These are phyloP conservation scores for Drosophila prostipennis DNA, from an alignment of 2,888 invertebrate genomes.

Conservation along the genomic window DNA sequence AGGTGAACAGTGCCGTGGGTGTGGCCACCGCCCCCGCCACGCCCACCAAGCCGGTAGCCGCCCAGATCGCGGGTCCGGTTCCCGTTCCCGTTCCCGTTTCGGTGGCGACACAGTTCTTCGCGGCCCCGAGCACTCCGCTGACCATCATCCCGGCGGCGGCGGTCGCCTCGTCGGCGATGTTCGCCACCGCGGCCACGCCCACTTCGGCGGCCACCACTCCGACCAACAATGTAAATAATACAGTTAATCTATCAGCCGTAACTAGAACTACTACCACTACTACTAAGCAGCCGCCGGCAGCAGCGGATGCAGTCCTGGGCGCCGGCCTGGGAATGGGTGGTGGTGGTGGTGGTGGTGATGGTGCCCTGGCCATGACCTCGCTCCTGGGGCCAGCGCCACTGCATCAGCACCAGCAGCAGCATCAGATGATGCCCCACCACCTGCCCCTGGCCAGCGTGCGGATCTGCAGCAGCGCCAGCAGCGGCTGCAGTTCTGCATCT, in stretches of 20 bases:
- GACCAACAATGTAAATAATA: conserved; percentile 84
- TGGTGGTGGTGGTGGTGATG: conserved; percentile 7
- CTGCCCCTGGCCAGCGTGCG: conserved; percentile 47
- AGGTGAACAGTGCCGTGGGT: conserved; percentile 76
- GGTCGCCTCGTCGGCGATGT: conserved; percentile 71
- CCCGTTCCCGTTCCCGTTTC: conserved; percentile 38
- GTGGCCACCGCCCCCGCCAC: conserved; percentile 69
- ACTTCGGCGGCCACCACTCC: conserved; percentile 77
- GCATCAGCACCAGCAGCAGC: too few relatives aligned
- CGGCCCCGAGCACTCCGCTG: conserved; percentile 78
- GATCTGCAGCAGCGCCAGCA: conserved; percentile 78
- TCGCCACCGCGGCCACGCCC: conserved; percentile 71
- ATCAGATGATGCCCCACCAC: conserved; percentile 23
- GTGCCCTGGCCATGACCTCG: conserved; percentile 26
- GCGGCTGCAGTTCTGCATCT: conserved; percentile 84
- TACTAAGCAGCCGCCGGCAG: conserved; percentile 76
- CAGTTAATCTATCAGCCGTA: conserved; percentile 83
- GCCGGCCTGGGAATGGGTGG: conserved; percentile 14
- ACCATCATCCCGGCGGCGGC: conserved; percentile 80
- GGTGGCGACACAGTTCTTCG: conserved; percentile 69
- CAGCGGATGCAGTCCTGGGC: conserved; percentile 47
- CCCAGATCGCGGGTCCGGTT: conserved; percentile 39
- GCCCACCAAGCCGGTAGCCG: conserved; percentile 69
- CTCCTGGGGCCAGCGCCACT: conserved; percentile 43
- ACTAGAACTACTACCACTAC: conserved; percentile 82